phyloP scores from a whole-genome alignment of 1,140 invertebrate species.

The Leptinotarsa defecta region DNA sequence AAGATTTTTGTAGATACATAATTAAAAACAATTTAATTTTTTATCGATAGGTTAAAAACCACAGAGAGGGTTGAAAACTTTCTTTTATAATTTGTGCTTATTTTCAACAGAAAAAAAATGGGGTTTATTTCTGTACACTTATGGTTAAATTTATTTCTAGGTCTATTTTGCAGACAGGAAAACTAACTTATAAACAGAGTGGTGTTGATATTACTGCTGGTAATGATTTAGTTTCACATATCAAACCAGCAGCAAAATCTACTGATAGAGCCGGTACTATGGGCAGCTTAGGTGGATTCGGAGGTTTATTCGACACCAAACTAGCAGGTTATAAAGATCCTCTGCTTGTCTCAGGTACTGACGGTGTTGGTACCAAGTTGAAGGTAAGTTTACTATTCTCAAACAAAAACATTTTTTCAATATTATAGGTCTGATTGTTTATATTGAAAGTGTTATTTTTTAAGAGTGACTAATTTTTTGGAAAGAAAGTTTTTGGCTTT shows the following conservation, averaged over 20 bases:
- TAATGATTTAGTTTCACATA: constrained; percentile 80
- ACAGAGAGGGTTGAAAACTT: no score
- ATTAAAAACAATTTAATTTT: no score
- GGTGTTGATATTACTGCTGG: constrained; percentile 95
- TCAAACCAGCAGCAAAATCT: constrained; percentile 75
- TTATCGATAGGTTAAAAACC: no score
- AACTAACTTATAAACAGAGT: constrained; percentile 86
- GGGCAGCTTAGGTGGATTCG: constrained; percentile 88
- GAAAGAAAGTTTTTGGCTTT: no score
- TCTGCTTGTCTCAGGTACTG: constrained; percentile 90
- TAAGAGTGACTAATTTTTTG: no score
- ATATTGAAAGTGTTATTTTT: no score
- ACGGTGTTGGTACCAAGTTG: constrained; percentile 96
- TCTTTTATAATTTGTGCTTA: no score
- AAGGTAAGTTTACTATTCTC: constrained; percentile 64
- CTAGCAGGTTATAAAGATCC: constrained; percentile 75
- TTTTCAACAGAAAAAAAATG: no score
- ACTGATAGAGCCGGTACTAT: constrained; percentile 75
- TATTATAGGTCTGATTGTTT: no score
- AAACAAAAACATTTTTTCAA: background rate
- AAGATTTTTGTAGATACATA: no score
- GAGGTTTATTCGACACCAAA: constrained; percentile 85
- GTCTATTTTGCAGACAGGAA: constrained; percentile 59
- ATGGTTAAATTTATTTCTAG: constrained; percentile 47
- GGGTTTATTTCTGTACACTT: no score